These are phyloP conservation scores for Automeris io DNA, from an alignment of 2,888 invertebrate genomes.

Conservation along the genomic window DNA sequence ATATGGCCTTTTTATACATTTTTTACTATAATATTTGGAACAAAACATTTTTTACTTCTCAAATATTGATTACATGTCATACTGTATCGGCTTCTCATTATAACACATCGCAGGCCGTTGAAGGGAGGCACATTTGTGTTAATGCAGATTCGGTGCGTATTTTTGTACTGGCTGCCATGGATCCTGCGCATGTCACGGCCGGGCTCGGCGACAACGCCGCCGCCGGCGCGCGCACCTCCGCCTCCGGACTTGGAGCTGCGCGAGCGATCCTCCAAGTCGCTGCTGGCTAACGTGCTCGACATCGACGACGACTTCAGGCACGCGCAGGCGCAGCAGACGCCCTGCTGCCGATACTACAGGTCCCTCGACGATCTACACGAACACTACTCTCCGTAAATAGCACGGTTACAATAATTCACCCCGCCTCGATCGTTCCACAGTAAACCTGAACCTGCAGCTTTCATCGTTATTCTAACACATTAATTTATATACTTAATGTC, in stretches of 20 bases:
- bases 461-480: slow-evolving; percentile 27
- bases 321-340: slow-evolving; percentile 83
- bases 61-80: too few relatives aligned
- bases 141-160: slow-evolving; percentile 88
- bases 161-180: slow-evolving; percentile 98
- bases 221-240: slow-evolving; percentile 83
- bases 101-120: too few relatives aligned
- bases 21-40: too few relatives aligned
- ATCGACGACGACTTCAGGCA: slow-evolving; percentile 97
- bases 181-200: slow-evolving; percentile 94
- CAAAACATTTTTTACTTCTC: too few relatives aligned
- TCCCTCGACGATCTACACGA: slow-evolving; percentile 79
- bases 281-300: slow-evolving; percentile 97
- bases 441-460: slow-evolving; percentile 65
- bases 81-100: too few relatives aligned
- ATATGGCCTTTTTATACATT: too few relatives aligned
- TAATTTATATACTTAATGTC: slow-evolving; percentile 31
- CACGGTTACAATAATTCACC: slow-evolving; percentile 72
- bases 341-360: slow-evolving; percentile 88
- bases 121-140: too few relatives aligned
- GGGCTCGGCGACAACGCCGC: slow-evolving; percentile 78
- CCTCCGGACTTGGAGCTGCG: slow-evolving; percentile 91
- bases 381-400: slow-evolving; percentile 78
- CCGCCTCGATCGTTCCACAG: slow-evolving; percentile 70
- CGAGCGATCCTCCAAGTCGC: slow-evolving; percentile 94